Percentiles rank a stretch among this genome's conserved stretches.
Evolutionary conservation across 2,888 invertebrate species (phyloP).

Genomic region (Torymus auratus): DNA sequence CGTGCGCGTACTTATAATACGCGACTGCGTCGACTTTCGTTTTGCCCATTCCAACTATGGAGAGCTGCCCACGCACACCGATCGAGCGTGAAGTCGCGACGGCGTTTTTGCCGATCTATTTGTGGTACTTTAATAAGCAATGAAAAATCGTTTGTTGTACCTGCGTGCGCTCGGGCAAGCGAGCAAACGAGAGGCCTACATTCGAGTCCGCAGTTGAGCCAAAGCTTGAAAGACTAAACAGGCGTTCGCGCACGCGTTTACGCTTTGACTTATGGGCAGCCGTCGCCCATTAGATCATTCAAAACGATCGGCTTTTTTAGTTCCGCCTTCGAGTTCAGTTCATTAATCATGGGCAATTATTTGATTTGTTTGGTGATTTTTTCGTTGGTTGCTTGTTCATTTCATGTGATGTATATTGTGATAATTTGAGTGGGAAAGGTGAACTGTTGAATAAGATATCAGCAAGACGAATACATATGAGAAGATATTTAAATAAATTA

Average conservation of each 20-base stretch:
- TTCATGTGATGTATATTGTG: too few species aligned
- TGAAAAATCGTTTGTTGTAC: constrained; percentile 22
- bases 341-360: constrained; percentile 6
- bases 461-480: too few species aligned
- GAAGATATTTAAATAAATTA: too few species aligned
- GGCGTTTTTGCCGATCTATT: background rate
- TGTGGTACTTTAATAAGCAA: constrained; percentile 21
- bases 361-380: constrained; percentile 16
- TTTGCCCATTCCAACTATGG: constrained; percentile 18
- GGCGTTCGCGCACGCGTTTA: background rate
- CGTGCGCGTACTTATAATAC: background rate
- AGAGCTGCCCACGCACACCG: constrained; percentile 7
- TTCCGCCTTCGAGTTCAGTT: background rate
- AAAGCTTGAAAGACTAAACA: background rate
- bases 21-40: constrained; percentile 14
- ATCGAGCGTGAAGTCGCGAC: constrained; percentile 27
- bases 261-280: background rate
- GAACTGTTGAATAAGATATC: too few species aligned
- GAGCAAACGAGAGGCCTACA: too few species aligned
- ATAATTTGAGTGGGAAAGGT: too few species aligned
- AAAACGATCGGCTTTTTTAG: constrained; percentile 3
- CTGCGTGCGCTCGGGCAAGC: too few species aligned
- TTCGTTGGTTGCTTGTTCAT: background rate
- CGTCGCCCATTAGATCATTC: constrained; percentile 15
- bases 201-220: too few species aligned